Conservation (phyloP, 1,140 invertebrate species). For the Meloidogyne hapla region DNA sequence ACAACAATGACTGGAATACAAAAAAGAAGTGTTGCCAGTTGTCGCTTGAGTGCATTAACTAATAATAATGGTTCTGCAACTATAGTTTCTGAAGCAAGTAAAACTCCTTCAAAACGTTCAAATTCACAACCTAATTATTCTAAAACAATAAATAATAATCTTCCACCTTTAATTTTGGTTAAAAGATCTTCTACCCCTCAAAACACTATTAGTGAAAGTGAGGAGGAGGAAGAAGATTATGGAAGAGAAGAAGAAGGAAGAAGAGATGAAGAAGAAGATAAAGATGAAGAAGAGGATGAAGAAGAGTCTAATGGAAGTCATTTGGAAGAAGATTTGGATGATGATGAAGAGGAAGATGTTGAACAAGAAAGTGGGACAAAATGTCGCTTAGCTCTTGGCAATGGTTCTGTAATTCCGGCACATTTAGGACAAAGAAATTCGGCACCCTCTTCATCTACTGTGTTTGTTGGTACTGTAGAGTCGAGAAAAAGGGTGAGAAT, state of each 20-base stretch:
- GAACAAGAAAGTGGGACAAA: not conserved
- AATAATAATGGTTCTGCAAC: constrained; percentile 73
- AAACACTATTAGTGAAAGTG: not conserved
- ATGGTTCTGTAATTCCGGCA: constrained; percentile 9
- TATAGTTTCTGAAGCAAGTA: constrained; percentile 74
- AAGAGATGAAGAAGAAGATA: not conserved
- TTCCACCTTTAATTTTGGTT: not conserved
- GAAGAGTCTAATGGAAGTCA: not conserved
- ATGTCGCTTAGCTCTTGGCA: constrained; percentile 2
- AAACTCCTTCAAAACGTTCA: constrained; percentile 81
- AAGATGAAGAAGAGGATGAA: not conserved
- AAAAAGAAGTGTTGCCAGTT: constrained; percentile 1
- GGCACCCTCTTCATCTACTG: constrained; percentile 1
- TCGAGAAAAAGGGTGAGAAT: constrained; percentile 34
- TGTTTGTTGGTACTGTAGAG: constrained; percentile 23
- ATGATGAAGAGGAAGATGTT: not conserved
- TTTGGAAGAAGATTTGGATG: constrained; percentile 2
- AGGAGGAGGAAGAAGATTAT: not conserved
- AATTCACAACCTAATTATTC: constrained; percentile 87
- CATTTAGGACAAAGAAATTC: not conserved
- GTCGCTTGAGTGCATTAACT: constrained; percentile 1
- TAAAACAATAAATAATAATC: not conserved
- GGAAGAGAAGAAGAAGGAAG: not conserved
- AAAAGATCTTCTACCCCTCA: not conserved
- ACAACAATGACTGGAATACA: not conserved